Evolutionary conservation across 2,113 vertebrate genomes (phyloP).

Genomic region (Papio anubis): DNA sequence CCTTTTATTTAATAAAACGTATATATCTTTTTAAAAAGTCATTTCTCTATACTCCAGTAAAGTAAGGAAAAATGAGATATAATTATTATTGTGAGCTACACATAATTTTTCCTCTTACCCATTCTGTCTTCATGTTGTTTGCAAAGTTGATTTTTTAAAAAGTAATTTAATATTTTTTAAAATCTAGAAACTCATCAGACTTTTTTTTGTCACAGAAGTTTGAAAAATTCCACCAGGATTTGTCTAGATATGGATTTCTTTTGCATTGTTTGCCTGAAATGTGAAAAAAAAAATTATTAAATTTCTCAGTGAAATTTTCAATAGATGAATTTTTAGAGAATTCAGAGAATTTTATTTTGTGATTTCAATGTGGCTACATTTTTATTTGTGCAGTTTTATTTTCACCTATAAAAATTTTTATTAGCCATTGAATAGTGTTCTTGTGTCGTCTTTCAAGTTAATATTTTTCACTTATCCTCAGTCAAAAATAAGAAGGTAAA

Average conservation of each 20-base stretch:
- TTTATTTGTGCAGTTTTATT: neutral
- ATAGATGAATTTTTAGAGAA: neutral
- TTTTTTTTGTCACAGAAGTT: neutral
- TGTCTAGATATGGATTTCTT: neutral
- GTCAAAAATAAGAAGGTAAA: neutral
- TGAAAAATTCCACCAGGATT: neutral
- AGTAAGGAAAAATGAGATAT: neutral
- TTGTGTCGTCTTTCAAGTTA: neutral
- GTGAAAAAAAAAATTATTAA: neutral
- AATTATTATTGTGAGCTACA: neutral
- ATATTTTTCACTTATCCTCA: neutral
- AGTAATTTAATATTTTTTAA: neutral
- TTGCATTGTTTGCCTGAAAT: neutral
- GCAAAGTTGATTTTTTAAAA: neutral
- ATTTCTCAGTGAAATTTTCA: neutral
- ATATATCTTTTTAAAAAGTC: neutral
- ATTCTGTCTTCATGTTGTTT: neutral
- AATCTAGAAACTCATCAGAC: neutral
- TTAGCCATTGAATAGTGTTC: neutral
- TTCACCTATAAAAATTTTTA: conserved; percentile 3
- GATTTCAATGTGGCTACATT: neutral
- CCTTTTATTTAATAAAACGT: neutral
- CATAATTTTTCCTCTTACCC: neutral
- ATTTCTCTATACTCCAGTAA: neutral
- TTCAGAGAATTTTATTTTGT: neutral